Base-by-base conservation (phyloP, 2,888 invertebrate species). In the Machimus rusticus region DNA sequence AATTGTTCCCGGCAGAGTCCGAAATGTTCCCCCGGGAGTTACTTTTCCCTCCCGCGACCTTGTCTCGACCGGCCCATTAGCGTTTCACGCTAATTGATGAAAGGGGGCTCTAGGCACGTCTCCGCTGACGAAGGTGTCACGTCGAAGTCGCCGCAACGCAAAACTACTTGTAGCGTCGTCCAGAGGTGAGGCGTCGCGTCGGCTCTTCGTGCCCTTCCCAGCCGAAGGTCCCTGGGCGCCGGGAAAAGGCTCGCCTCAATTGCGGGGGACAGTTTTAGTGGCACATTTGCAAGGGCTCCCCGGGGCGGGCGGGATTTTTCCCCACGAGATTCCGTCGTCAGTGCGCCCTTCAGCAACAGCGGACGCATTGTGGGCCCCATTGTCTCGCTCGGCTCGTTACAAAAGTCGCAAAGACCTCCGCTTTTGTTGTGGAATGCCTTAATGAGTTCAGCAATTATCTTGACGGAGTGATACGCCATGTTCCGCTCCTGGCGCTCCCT, bases 11-110 rank as follows among this genome's bases (percentile, higher is more conserved):
- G 19, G 23, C 39, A 8, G 16, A 19, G 12, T 14, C 81, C 19
- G 9, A 55, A 31, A 51, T 81, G 1, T 19, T 51, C 55, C 5
- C 43, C 14, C 39, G 39, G 39, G 39, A 16, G 14, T 28, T 51
- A 8, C n/a, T 12, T 16, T 66, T 57, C 57, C 57, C 37, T 8
- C 14, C 66, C 66, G 34, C 43, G 31, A 23, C 66, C 31, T 55
- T 16, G 12, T 9, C 28, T 16, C 81, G 55, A 14, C 84, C 39
- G 23, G 12, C 14, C 84, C 74, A 84, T 84, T 84, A 84, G 66
- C 74, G 66, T 84, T 84, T 66, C 23, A 84, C 84, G 66, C 74
- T 84, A 84, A 84, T 84, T 84, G 84, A 66, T 39, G 39, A 39
- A 66, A 46, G 23, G 19, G 57, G 23, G 43, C 34, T 46, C 43